These are phyloP conservation scores for Dolichomitus sp. DNA, from an alignment of 2,888 invertebrate species.

Conservation along the genomic window DNA sequence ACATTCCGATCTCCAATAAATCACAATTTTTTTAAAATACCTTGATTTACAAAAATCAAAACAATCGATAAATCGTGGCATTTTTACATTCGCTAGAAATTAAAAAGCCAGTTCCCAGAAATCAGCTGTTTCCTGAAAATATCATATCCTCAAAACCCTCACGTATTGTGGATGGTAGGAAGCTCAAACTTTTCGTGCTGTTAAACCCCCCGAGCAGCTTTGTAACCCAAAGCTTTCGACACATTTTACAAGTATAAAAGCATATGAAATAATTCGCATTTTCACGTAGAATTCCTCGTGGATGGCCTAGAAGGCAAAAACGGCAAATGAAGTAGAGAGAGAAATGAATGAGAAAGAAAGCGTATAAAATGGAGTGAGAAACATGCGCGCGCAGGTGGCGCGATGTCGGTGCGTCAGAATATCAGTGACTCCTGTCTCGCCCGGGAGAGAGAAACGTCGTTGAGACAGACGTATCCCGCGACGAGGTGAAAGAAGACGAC, in stretches of 20 bases:
- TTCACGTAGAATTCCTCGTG: not conserved
- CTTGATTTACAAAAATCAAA: not conserved
- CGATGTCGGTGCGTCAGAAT: conserved; percentile 85
- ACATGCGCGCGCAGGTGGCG: conserved; percentile 85
- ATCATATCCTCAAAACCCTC: no score
- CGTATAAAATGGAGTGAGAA: conserved; percentile 24
- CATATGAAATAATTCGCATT: not conserved
- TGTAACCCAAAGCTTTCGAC: not conserved
- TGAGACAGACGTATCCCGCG: conserved; percentile 58
- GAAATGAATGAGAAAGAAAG: not conserved
- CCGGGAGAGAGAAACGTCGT: conserved; percentile 73
- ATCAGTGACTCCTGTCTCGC: conserved; percentile 78
- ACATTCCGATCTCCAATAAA: not conserved
- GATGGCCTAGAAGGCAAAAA: not conserved
- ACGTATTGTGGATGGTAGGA: no score
- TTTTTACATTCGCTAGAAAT: not conserved
- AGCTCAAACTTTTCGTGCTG: not conserved
- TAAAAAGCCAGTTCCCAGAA: not conserved
- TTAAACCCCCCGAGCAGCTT: not conserved
- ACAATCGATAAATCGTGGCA: not conserved
- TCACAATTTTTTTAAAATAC: not conserved
- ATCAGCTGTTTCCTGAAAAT: not conserved
- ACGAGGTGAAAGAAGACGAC: conserved; percentile 38
- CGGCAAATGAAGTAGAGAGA: not conserved
- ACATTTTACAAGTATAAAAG: no score